Conservation (phyloP, 1,140 invertebrate species). For the Euwallacea fornicatus region DNA sequence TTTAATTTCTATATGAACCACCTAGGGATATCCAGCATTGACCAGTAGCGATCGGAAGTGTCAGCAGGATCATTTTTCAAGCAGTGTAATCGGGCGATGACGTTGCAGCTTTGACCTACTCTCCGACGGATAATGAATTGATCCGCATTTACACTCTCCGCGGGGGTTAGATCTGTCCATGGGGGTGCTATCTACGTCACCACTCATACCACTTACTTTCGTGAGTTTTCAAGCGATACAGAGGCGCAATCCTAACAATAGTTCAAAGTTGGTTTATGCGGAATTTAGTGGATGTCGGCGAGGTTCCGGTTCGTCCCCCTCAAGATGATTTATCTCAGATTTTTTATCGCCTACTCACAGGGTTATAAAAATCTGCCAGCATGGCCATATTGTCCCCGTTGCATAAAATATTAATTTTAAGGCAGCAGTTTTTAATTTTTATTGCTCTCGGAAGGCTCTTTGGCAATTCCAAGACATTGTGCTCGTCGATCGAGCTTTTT, state of each 20-base stretch:
- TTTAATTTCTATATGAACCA: no score
- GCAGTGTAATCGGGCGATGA: constrained; percentile 43
- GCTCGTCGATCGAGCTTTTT: constrained; percentile 41
- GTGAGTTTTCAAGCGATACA: no score
- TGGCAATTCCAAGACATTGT: constrained; percentile 41
- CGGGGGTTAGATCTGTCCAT: constrained; percentile 21
- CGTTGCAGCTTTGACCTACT: constrained; percentile 46
- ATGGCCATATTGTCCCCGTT: constrained; percentile 21
- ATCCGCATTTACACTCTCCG: constrained; percentile 37
- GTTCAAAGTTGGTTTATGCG: no score
- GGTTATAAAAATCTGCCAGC: constrained; percentile 20
- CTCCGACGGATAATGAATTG: constrained; percentile 50
- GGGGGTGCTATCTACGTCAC: constrained; percentile 20
- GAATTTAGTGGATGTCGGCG: no score
- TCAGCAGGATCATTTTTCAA: constrained; percentile 42
- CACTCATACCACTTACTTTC: no score
- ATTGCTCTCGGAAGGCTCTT: constrained; percentile 39
- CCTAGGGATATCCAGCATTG: background rate
- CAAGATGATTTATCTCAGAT: constrained; percentile 17
- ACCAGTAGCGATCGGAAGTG: constrained; percentile 17
- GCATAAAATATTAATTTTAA: constrained; percentile 34
- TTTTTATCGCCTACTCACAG: constrained; percentile 26
- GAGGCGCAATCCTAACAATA: no score
- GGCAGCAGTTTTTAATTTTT: constrained; percentile 40
- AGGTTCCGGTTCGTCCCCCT: background rate